Evolutionary conservation across 1,140 invertebrate species (phyloP), one percentile per base, ranked within the genome.

Genomic region (Drosophila gunungcola): DNA sequence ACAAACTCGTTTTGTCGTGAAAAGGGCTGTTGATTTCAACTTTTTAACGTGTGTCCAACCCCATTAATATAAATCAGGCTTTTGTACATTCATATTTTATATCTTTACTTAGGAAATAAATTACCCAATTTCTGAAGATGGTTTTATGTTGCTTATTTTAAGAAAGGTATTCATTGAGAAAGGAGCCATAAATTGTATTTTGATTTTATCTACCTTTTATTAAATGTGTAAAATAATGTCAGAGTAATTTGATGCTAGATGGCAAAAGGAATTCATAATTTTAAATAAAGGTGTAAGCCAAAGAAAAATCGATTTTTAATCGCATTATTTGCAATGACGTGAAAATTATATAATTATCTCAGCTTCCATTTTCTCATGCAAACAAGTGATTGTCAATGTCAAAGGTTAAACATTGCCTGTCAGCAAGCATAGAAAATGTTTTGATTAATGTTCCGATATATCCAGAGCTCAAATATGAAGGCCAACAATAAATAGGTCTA

Each of bases 1-100:
- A 42, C 45, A 67, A 65, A 67, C 12, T 34, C 16, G 27, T 27
- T 61, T 39, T 39, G 38, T 58, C 38, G 27, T 32, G 9, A 34
- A 10, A 12, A 67, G 27, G 36, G 21, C 16, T 7, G 38, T n/a
- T 57, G 11, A 34, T 32, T 13, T n/a, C 16, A 6, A 27, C 54
- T 42, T 55, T 42, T 36, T 48, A 25, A 64, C 25, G 21, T 62
- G 45, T 36, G 43, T 29, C 7, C 36, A 5, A 39, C 42, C 32
- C 27, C 38, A 36, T 32, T 34, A 46, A 43, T 65, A 68, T 68
- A 68, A 68, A 68, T 68, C 60, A 68, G 64, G 60, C 21, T 65
- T 68, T 29, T 60, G 25, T 36, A 75, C 57, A 57, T 49, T 43
- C 39, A 64, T 55, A 75, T 74, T 67, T 65, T 75, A 68, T 60